Evolutionary conservation across 2,888 invertebrate genomes (phyloP).

Genomic region (Hyles lineata): DNA sequence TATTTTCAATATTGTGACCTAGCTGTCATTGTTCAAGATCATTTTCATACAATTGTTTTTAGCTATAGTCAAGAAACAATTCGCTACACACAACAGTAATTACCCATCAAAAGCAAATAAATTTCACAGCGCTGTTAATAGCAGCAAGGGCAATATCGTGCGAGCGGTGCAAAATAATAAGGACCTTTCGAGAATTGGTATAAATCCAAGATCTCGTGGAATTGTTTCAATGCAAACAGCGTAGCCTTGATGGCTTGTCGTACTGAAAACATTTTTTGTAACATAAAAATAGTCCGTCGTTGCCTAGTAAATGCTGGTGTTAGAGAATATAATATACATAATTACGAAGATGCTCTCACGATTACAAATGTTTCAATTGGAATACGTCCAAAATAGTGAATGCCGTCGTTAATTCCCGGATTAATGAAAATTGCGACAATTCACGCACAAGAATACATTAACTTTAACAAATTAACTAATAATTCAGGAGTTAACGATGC

Average conservation of each 20-base stretch:
- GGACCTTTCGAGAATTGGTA: conserved; percentile 22
- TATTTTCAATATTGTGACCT: neutral
- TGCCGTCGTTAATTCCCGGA: conserved; percentile 74
- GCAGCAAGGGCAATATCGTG: neutral
- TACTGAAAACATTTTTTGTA: conserved; percentile 53
- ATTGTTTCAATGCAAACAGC: conserved; percentile 35
- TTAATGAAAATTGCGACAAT: conserved; percentile 70
- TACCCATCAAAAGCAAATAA: neutral
- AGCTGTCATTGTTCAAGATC: neutral
- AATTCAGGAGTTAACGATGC: conserved; percentile 34
- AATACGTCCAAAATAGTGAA: conserved; percentile 75
- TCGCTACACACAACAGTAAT: neutral
- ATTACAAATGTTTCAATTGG: conserved; percentile 75
- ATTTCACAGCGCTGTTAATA: neutral
- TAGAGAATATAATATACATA: conserved; percentile 67
- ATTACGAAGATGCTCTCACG: conserved; percentile 70
- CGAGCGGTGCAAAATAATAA: neutral
- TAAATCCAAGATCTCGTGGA: conserved; percentile 33
- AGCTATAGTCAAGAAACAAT: neutral
- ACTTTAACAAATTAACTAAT: conserved; percentile 46
- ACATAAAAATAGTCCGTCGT: conserved; percentile 70
- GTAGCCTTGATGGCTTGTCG: conserved; percentile 50
- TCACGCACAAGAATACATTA: conserved; percentile 48
- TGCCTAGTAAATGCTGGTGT: conserved; percentile 66
- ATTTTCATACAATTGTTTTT: neutral